Conservation (phyloP, 2,888 invertebrate species). For the Plebejus melissa region DNA sequence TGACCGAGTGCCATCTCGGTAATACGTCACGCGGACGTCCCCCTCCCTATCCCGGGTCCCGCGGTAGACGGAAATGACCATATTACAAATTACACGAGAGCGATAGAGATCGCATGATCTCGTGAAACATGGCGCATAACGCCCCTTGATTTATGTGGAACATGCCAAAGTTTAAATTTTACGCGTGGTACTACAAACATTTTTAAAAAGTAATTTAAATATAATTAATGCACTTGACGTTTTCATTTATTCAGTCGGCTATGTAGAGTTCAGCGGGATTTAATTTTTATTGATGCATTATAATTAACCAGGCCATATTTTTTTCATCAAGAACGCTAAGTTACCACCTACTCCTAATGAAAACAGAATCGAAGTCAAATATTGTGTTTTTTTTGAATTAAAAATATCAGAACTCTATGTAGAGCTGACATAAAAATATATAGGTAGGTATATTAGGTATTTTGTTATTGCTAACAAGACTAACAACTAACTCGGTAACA, state of each 20-base stretch:
- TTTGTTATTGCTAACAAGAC: background rate
- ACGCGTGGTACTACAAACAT: conserved; percentile 56
- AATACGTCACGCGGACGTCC: conserved; percentile 78
- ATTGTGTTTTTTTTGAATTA: background rate
- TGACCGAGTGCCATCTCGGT: conserved; percentile 66
- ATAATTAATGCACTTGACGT: conserved; percentile 4
- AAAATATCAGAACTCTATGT: background rate
- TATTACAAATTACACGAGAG: conserved; percentile 54
- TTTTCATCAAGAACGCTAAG: background rate
- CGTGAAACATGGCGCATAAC: conserved; percentile 80
- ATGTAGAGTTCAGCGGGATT: background rate
- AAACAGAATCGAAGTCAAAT: background rate
- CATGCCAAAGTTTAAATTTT: conserved; percentile 76
- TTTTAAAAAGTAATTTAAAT: conserved; percentile 31
- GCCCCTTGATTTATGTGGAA: conserved; percentile 78
- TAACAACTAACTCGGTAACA: background rate
- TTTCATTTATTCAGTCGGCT: background rate
- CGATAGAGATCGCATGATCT: conserved; percentile 63
- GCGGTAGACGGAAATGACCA: conserved; percentile 60
- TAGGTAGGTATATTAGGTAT: too few species aligned
- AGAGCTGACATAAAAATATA: background rate
- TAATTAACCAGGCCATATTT: background rate
- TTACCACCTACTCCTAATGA: background rate
- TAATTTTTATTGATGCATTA: background rate
- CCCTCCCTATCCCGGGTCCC: conserved; percentile 62